A percentile compares a stretch with the other conserved stretches of the same genome.
Conservation (phyloP, 2,113 vertebrate genomes). For the Athene cunicularia region DNA sequence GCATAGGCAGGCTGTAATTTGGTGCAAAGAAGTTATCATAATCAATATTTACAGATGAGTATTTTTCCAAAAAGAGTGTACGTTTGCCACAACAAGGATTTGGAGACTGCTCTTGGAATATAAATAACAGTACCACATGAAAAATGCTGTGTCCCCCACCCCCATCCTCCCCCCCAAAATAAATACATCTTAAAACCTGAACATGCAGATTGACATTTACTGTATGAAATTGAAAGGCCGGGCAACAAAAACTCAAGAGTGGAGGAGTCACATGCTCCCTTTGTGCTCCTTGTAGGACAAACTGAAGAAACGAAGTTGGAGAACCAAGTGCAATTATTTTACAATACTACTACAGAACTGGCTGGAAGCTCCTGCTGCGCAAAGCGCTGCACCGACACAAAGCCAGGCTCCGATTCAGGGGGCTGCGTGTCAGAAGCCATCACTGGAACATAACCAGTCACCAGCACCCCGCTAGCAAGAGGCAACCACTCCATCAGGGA, state of each 20-base stretch:
- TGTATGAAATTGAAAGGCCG: not conserved
- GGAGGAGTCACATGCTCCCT: not conserved
- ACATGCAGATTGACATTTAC: not conserved
- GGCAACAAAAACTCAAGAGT: not conserved
- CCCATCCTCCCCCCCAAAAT: fast-evolving
- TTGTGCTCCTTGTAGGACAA: not conserved
- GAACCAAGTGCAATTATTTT: not conserved
- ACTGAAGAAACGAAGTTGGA: not conserved
- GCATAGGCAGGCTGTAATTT: constrained; percentile 12
- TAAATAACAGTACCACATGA: not conserved
- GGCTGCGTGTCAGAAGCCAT: not conserved
- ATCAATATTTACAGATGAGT: constrained; percentile 11
- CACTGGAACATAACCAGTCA: fast-evolving
- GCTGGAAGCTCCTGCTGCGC: not conserved
- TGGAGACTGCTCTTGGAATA: not conserved
- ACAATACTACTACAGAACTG: not conserved
- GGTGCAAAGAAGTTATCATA: not conserved
- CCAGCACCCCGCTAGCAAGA: not conserved
- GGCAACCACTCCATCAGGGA: not conserved
- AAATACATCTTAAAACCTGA: not conserved
- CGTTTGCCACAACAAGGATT: not conserved
- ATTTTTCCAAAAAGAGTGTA: not conserved
- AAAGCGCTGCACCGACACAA: not conserved
- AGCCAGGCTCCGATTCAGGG: not conserved
- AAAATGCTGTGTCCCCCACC: not conserved